Evolutionary conservation across 2,797 vertebrate species (phyloP), one percentile per base, ranked within the genome.

Genomic region (Coregonus suidteri): DNA sequence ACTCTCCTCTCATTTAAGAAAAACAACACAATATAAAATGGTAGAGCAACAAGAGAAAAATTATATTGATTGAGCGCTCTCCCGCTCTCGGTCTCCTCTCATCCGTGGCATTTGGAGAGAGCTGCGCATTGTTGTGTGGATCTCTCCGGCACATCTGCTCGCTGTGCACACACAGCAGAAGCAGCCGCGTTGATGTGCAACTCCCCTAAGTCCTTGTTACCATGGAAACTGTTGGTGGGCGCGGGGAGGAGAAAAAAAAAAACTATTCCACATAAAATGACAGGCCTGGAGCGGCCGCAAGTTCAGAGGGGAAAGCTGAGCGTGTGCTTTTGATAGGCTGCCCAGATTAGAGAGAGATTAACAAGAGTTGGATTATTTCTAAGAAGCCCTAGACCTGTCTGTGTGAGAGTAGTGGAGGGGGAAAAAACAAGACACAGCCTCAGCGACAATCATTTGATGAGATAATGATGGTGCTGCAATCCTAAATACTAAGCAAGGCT

Each of bases 131-230:
- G 86, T 88, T 75, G 83, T 67, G 87, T 77, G 90, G 86, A 90
- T 84, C 75, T 77, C 59, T 90, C 59, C 16, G 35, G 16, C 69
- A 70, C 70, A 74, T 53, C 37, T 53, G 25, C 47, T 66, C 47
- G 15, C 20, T 30, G 51, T n/a, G 4, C 54, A 75, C 70, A 72
- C 69, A 79, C 52, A 76, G 65, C 70, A 89, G 41, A 47, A 47
- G 41, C 9, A 47, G 41, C 41, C 2, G 41, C 92, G 77, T 74
- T 81, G 82, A 83, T 83, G 81, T 78, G 84, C 41, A 9, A 81
- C 94, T 95, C 94, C 94, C 93, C 92, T 91, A 91, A 93, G 91
- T 93, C 92, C 86, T 85, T 84, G 96, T 97, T 96, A 83, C 96
- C 94, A 92, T 95, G 93, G 95, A 93, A 96, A 97, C 96, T 92